phyloP scores from a whole-genome alignment of 2,888 invertebrate genomes.

The Parascotia fuliginaria region DNA sequence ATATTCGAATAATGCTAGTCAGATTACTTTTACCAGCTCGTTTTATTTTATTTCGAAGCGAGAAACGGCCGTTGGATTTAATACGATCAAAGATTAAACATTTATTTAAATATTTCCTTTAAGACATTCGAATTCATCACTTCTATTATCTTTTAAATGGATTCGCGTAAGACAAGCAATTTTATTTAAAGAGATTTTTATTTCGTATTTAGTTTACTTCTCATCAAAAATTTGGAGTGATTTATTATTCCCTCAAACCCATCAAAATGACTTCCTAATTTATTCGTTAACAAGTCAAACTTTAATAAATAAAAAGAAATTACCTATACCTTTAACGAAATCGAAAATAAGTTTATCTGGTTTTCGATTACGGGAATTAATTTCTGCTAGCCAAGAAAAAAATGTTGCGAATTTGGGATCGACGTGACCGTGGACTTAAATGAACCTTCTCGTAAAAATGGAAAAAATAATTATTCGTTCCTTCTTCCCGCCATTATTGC shows the following conservation, averaged over 20 bases:
- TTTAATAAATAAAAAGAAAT: conserved; percentile 11
- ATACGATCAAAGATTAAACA: neutral
- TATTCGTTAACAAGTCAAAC: conserved; percentile 4
- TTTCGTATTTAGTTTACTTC: conserved; percentile 14
- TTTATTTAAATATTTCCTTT: conserved; percentile 13
- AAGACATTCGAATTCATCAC: neutral
- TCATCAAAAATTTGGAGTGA: conserved; percentile 13
- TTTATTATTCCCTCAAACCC: conserved; percentile 26
- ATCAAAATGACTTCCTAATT: conserved; percentile 11
- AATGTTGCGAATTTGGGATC: conserved; percentile 45
- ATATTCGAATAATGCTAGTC: conserved; percentile 32
- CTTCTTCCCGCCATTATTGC: conserved; percentile 37
- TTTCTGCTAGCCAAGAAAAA: conserved; percentile 56
- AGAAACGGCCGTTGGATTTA: too few relatives aligned
- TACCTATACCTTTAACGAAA: conserved; percentile 29
- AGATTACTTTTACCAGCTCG: conserved; percentile 23
- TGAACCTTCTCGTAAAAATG: conserved; percentile 43
- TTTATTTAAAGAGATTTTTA: conserved; percentile 14
- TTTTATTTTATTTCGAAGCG: too few relatives aligned
- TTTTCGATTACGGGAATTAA: conserved; percentile 55
- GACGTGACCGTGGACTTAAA: conserved; percentile 54
- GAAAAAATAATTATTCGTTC: conserved; percentile 53
- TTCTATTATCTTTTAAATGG: conserved; percentile 1
- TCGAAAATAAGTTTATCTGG: conserved; percentile 41
- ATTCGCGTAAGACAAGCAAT: conserved; percentile 3